Base-by-base conservation (phyloP, 2,797 vertebrate species). In the Artibeus lituratus region DNA sequence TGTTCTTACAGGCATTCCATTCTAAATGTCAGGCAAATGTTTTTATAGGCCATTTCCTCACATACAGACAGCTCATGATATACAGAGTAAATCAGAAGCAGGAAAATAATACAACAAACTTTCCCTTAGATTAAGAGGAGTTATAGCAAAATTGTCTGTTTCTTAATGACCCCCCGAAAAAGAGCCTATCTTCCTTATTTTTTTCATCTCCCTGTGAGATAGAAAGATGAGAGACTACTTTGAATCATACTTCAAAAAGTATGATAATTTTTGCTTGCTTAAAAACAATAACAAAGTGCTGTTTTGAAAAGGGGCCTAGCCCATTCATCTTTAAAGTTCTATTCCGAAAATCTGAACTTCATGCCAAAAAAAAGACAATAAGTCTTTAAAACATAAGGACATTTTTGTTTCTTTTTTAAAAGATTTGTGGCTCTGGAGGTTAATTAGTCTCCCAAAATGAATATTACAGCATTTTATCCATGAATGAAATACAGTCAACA, bases 1-100 rank as follows among this genome's bases (percentile, higher is more conserved):
- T 87, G 77, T 92, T 97, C 96, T 94, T 70, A 95, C 0, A 96
- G 49, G 39, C 76, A 81, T 95, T 90, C 94, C 90, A 96, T 86
- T 83, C 51, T 72, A 94, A 93, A 87, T 94, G 26, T 88, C 85
- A 96, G 78, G 47, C 76, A 87, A 96, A 95, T 53, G 62, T 77
- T 94, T 96, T 92, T 93, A 96, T 37, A 90, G 53, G 62, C 39
- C 90, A 90, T 95, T 85, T 94, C 49, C 37, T 83, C 59, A 91
- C 39, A 77, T 53, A 73, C 49, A 78, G 42, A 73, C n/a, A 91
- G 44, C 44, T 67, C 67, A 67, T 59, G 59, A 88, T 6, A 37
- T 42, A 82, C 1, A 77, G 69, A 69, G 65, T 88, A 90, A 73
- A 77, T 49, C 42, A 69, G 37, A 89, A 35, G 51, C 21, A 42